Percentiles rank a stretch among this genome's conserved stretches.
These are phyloP conservation scores for Apamea epomidion DNA, from an alignment of 2,888 invertebrate species.

Conservation along the genomic window DNA sequence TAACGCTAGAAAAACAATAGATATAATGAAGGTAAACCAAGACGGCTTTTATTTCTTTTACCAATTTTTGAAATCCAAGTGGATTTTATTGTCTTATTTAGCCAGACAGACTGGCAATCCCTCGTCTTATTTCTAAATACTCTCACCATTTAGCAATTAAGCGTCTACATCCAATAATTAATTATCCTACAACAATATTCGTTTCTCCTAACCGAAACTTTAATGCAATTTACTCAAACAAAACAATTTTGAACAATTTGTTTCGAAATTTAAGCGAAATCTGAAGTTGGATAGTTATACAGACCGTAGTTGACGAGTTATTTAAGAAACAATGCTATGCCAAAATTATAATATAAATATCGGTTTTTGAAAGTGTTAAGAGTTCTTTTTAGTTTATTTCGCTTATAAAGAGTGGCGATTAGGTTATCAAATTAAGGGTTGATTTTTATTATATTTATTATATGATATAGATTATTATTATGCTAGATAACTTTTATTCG, in stretches of 20 bases:
- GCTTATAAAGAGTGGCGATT: background rate
- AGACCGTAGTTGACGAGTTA: constrained; percentile 23
- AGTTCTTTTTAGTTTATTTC: constrained; percentile 17
- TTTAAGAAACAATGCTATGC: constrained; percentile 17
- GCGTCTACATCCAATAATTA: constrained; percentile 38
- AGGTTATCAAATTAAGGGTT: background rate
- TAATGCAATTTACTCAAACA: constrained; percentile 53
- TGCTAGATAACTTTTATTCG: too few relatives aligned
- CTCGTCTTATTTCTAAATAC: constrained; percentile 48
- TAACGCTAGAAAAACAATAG: background rate
- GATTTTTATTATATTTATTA: too few relatives aligned
- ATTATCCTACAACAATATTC: constrained; percentile 32
- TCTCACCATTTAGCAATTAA: constrained; percentile 50
- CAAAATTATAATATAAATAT: constrained; percentile 24
- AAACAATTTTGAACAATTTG: constrained; percentile 42
- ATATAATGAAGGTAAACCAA: background rate
- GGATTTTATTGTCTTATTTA: constrained; percentile 45
- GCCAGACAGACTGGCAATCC: constrained; percentile 35
- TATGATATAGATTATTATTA: too few relatives aligned
- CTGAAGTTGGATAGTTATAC: constrained; percentile 44
- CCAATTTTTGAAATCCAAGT: constrained; percentile 27
- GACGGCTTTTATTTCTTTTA: background rate
- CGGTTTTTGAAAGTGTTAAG: background rate
- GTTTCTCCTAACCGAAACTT: constrained; percentile 42
- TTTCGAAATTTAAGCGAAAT: constrained; percentile 36